Evolutionary conservation across 2,888 invertebrate species (phyloP), one percentile per base, ranked within the genome.

Genomic region (Nomada lathburiana): DNA sequence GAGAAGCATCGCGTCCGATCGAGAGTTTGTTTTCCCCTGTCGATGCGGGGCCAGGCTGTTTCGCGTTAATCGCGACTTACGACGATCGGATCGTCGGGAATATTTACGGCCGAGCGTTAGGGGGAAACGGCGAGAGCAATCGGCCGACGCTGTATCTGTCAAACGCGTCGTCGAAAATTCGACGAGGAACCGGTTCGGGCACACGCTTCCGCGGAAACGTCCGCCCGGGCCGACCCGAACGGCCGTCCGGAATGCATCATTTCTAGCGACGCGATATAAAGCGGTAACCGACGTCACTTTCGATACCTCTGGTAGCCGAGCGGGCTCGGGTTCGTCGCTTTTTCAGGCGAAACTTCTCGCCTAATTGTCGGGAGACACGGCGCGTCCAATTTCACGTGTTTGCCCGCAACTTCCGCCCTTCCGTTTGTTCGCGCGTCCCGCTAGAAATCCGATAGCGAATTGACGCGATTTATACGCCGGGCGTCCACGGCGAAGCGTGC

Each of bases 161-260:
- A 83, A 76, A 79, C 44, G 26, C 71, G 80, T 78, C 44, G 63
- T 71, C 55, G 75, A 63, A 79, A 84, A 83, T 86, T 86, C 80
- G 77, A 73, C 73, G 52, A 50, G 71, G 69, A 85, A 86, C 87
- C 86, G 87, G 87, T 87, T 76, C 57, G 50, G 62, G 62, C 80
- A 67, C 74, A 59, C 72, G 84, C 53, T 52, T 9, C 59, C 74
- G 11, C n/a, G 50, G 47, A 52, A 70, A 71, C 42, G 64, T 57
- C 55, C 23, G 36, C 16, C 63, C 44, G 18, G 50, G 18, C 59
- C 11, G 23, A 26, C n/a, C 47, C 7, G 26, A 23, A 42, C 36
- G 55, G 2, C 47, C 67, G 57, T 63, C 36, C 53, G 63, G 73
- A 78, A 73, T 52, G n/a, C 36, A 36, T 36, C 36, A 23, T 26